A percentile compares a stretch with the other conserved stretches of the same genome.
These are phyloP conservation scores for Gallinago paraguaiae DNA, from an alignment of 2,113 vertebrate species.

Conservation along the genomic window DNA sequence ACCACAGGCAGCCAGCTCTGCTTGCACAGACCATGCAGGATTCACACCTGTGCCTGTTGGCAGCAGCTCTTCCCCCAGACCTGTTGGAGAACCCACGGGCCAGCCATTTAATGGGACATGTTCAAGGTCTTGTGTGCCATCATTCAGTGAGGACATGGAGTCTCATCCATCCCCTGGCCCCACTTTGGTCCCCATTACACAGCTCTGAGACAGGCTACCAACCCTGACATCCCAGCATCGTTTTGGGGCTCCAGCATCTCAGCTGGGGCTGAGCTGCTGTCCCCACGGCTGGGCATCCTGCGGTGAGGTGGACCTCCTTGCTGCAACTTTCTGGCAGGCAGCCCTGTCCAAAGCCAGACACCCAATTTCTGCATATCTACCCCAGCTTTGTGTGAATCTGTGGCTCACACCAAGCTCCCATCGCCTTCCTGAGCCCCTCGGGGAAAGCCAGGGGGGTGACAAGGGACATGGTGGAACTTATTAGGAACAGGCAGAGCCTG, in stretches of 20 bases:
- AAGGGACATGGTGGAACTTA: fast-evolving
- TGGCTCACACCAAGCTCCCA: neutral
- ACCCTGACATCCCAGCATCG: neutral
- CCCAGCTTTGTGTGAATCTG: fast-evolving
- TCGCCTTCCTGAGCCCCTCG: fast-evolving
- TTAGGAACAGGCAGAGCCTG: neutral
- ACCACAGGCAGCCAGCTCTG: neutral
- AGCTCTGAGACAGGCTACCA: neutral
- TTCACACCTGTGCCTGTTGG: fast-evolving
- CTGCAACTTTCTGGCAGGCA: neutral
- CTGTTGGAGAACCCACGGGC: fast-evolving
- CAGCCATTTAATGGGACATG: neutral
- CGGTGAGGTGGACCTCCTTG: fast-evolving
- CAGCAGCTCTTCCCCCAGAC: neutral
- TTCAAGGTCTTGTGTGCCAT: neutral
- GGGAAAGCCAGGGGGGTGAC: neutral
- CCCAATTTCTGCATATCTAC: neutral
- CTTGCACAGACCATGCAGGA: neutral
- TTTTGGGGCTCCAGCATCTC: neutral
- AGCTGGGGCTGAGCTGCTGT: neutral
- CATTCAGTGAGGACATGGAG: neutral
- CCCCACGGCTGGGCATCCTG: fast-evolving
- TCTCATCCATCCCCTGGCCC: neutral
- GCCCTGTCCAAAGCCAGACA: neutral
- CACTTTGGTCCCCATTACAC: neutral